Conservation (phyloP, 2,113 vertebrate species). For the Misgurnus anguillicaudatus region DNA sequence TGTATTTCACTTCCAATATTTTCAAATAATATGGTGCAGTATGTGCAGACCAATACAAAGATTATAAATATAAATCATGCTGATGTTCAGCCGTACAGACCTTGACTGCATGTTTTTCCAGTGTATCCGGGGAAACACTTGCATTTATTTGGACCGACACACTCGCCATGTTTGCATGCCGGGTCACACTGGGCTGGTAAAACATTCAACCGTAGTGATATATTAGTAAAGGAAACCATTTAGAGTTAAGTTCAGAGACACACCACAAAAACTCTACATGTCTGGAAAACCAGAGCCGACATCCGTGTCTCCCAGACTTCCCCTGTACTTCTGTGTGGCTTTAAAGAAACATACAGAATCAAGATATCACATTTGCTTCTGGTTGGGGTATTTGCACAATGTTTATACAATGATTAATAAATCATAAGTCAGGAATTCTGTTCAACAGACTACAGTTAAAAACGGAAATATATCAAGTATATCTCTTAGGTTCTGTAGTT, state of each 20-base stretch:
- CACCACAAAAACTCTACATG: background rate
- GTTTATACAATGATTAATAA: background rate
- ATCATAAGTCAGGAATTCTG: background rate
- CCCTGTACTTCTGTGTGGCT: background rate
- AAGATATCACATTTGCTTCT: background rate
- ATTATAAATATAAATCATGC: background rate
- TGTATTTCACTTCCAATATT: too few species aligned
- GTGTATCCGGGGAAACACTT: constrained; percentile 91
- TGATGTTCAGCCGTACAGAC: constrained; percentile 62
- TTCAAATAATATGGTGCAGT: too few species aligned
- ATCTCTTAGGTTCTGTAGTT: too few species aligned
- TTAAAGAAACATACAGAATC: background rate
- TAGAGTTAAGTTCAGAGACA: constrained; percentile 32
- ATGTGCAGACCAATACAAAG: too few species aligned
- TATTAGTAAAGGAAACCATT: constrained; percentile 48
- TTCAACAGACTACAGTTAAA: too few species aligned
- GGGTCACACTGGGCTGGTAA: constrained; percentile 85
- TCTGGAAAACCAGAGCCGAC: constrained; percentile 6
- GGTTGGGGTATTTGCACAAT: background rate
- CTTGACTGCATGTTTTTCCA: constrained; percentile 92
- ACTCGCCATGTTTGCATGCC: constrained; percentile 92
- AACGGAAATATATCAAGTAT: too few species aligned
- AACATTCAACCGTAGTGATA: constrained; percentile 62
- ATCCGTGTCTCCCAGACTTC: background rate
- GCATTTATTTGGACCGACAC: constrained; percentile 89